Conservation (phyloP, 2,888 invertebrate genomes). For the Caenorhabditis panamensis region DNA sequence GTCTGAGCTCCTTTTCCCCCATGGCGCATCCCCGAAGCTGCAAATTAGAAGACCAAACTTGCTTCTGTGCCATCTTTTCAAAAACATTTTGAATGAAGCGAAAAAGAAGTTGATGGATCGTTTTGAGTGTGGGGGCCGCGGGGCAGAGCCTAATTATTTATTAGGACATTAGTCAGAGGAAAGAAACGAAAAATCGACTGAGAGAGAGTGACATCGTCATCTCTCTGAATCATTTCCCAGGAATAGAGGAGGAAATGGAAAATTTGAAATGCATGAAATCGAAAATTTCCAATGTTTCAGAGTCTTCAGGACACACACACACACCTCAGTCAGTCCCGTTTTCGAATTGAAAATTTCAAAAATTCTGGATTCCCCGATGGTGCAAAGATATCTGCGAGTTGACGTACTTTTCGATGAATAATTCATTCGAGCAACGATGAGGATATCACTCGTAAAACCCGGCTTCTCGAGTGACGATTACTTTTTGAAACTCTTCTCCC, state of each 20-base stretch:
- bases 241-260: neutral
- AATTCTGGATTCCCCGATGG: too few relatives aligned
- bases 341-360: too few relatives aligned
- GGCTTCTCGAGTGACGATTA: neutral
- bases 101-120: slow-evolving; percentile 31
- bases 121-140: slow-evolving; percentile 15
- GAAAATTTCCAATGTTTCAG: neutral
- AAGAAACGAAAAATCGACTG: neutral
- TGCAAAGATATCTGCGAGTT: neutral
- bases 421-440: slow-evolving; percentile 1
- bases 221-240: slow-evolving; percentile 1
- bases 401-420: slow-evolving; percentile 15
- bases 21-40: neutral
- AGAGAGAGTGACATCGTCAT: neutral
- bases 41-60: slow-evolving; percentile 20
- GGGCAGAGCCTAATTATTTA: slow-evolving; percentile 30
- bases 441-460: neutral
- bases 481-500: neutral
- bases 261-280: slow-evolving; percentile 13
- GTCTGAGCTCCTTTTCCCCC: neutral
- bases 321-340: too few relatives aligned
- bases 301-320: too few relatives aligned
- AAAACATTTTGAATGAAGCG: slow-evolving; percentile 13
- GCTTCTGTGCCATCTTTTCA: neutral
- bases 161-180: slow-evolving; percentile 42